Evolutionary conservation across 2,888 invertebrate genomes (phyloP).

Genomic region (Polylopha cassiicola): DNA sequence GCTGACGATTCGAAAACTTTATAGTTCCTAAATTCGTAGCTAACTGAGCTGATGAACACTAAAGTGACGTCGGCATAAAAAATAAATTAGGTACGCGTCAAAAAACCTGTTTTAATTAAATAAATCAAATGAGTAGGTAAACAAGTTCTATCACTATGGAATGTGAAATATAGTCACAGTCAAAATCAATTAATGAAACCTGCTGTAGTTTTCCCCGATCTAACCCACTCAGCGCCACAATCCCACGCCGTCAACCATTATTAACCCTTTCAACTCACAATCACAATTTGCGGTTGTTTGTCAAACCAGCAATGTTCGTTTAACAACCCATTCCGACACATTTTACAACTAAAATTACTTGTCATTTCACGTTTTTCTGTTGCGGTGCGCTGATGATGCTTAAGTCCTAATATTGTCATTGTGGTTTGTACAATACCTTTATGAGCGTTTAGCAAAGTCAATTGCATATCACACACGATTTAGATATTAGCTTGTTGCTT

Average conservation of each 20-base stretch:
- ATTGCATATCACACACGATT: too few species aligned
- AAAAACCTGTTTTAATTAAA: too few species aligned
- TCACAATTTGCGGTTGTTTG: slow-evolving; percentile 74
- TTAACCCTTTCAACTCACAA: slow-evolving; percentile 72
- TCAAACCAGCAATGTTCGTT: slow-evolving; percentile 51
- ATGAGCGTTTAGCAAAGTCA: slow-evolving; percentile 3
- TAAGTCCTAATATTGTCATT: slow-evolving; percentile 28
- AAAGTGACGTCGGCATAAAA: too few species aligned
- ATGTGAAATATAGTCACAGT: too few species aligned
- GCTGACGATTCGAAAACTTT: too few species aligned
- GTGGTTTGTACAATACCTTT: slow-evolving; percentile 7
- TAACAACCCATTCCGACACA: slow-evolving; percentile 35
- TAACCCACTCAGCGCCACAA: slow-evolving; percentile 43
- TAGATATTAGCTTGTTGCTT: too few species aligned
- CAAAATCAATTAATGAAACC: neutral
- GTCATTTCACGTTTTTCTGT: slow-evolving; percentile 41
- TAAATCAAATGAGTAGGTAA: too few species aligned
- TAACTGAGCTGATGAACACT: too few species aligned
- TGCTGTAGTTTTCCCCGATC: slow-evolving; percentile 15
- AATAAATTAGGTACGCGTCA: too few species aligned
- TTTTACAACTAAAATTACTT: slow-evolving; percentile 28
- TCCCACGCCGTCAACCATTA: slow-evolving; percentile 63
- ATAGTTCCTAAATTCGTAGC: too few species aligned
- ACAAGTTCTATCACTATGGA: too few species aligned
- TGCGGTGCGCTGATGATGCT: slow-evolving; percentile 43